Evolutionary conservation across 2,113 vertebrate genomes (phyloP).

Genomic region (Mesembrinibis cayennensis): DNA sequence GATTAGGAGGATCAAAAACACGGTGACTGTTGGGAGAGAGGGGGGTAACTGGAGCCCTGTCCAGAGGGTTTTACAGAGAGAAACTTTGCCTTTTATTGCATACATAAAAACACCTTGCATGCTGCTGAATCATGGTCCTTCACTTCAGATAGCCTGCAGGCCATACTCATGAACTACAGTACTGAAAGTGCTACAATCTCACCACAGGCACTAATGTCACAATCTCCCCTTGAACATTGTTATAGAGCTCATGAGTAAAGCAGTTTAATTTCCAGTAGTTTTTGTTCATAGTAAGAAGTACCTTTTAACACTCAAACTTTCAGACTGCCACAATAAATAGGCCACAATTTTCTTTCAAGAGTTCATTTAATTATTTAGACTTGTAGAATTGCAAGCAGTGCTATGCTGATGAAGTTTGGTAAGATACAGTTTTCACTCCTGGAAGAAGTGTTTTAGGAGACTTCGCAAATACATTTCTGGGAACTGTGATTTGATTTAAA

Average conservation of each 20-base stretch:
- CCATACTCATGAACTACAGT: neutral
- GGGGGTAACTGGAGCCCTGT: neutral
- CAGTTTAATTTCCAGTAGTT: neutral
- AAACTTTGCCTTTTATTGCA: neutral
- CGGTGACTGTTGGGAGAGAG: neutral
- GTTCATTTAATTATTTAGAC: neutral
- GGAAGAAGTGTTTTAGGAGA: slow-evolving; percentile 18
- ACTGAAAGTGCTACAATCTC: neutral
- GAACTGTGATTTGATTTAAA: slow-evolving; percentile 28
- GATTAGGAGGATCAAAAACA: neutral
- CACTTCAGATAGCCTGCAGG: neutral
- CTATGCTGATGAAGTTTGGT: neutral
- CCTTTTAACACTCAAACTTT: neutral
- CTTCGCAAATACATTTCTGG: slow-evolving; percentile 30
- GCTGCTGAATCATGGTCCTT: neutral
- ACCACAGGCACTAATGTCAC: neutral
- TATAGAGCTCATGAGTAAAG: neutral
- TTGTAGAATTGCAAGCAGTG: neutral
- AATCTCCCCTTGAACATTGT: neutral
- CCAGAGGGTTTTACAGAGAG: neutral
- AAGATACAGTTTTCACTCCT: neutral
- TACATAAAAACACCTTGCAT: neutral
- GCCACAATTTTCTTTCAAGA: neutral
- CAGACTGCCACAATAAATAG: neutral
- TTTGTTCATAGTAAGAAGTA: neutral